Evolutionary conservation across 53 echinoderm and acorn worm genomes (phyloP).

Genomic region (Zoroaster sp.): DNA sequence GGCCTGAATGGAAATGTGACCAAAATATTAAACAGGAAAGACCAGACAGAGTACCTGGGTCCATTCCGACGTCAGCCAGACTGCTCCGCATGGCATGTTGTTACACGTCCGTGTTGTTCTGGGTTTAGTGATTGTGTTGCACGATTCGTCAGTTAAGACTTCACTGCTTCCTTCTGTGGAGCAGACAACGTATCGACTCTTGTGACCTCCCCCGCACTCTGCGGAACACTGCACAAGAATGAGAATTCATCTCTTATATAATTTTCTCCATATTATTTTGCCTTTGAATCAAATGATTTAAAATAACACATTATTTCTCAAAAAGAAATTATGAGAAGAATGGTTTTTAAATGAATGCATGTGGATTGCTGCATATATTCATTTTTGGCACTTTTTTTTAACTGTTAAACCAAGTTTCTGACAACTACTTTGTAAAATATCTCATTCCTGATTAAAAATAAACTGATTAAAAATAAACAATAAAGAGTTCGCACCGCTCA

Average conservation of each 20-base stretch:
- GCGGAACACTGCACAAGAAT: slow-evolving; percentile 73
- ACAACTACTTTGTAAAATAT: no score
- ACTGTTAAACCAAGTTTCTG: no score
- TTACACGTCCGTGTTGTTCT: slow-evolving; percentile 70
- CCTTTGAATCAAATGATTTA: no score
- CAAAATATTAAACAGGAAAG: not conserved
- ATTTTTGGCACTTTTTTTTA: no score
- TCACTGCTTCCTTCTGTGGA: slow-evolving; percentile 59
- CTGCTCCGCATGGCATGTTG: slow-evolving; percentile 76
- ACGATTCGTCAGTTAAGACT: slow-evolving; percentile 58
- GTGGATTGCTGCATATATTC: no score
- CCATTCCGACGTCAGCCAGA: slow-evolving; percentile 89
- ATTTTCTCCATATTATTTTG: no score
- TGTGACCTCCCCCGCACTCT: slow-evolving; percentile 85
- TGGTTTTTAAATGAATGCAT: no score
- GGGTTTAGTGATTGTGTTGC: slow-evolving; percentile 70
- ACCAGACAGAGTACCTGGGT: slow-evolving; percentile 55
- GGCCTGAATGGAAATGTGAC: not conserved
- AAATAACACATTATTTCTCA: no score
- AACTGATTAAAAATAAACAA: no score
- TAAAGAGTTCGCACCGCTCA: no score
- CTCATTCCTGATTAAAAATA: no score
- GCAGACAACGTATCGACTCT: slow-evolving; percentile 73
- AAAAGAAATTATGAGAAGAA: no score
- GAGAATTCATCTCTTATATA: not conserved